Base-by-base conservation (phyloP, 2,113 vertebrate species). In the Mobula hypostoma region DNA sequence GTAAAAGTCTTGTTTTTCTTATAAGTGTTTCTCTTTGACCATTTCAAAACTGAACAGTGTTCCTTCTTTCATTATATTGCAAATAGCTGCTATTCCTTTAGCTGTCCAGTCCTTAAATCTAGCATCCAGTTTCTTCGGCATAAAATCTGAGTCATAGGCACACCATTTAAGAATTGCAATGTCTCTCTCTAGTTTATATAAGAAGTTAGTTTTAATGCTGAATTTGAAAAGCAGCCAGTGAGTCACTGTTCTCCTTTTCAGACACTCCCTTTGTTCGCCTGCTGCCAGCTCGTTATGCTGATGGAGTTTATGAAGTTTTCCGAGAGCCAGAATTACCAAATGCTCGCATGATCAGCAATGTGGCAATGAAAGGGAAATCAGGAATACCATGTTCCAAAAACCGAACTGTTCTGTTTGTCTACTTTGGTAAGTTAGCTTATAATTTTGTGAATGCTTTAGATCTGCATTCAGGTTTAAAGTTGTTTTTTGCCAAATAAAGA, bases 371-470 rank as follows among this genome's bases (percentile, higher is more conserved):
- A 32, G 94, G 94, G 24, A n/a, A 40, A 5, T 66, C 74, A 2
- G 94, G 94, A 40, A 48, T 91, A 74, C 87, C 70, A 0, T 94
- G 80, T 17, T n/a, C n/a, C 87, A 72, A 27, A 29, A 94, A 94
- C 94, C 68, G 94, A 48, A 94, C 87, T 24, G 87, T 76, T 11
- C 87, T 94, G 5, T 87, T 72, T 63, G 94, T 94, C 29, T 94
- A 90, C 66, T 94, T 94, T 63, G 94, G 94, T 94, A 94, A 83
- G 66, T 12, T 76, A 24, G 11, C 68, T 74, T 24, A 7, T 7
- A 92, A 8, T 58, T 17, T 32, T 72, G 0, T 66, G 66, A 61
- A 40, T 15, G 1, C 66, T 6, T 17, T 61, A 6, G 29, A 63
- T 61, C 58, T 87, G 56, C 36, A 36, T 36, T 36, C 36, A 36